Base-by-base conservation (phyloP, 1,140 invertebrate genomes). In the Carcinoscorpius rotundicauda region DNA sequence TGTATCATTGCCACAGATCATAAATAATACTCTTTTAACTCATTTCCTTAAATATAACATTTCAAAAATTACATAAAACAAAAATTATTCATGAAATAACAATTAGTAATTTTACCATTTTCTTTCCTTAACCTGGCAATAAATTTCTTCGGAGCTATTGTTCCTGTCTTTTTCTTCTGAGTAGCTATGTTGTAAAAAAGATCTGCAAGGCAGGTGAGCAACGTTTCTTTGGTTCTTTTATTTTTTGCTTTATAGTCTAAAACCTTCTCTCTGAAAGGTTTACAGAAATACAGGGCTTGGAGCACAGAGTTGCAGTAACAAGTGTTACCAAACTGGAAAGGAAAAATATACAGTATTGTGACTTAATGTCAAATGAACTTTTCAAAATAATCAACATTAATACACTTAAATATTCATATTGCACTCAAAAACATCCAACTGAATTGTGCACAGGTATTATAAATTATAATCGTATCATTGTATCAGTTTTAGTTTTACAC, bases 301-400 rank as follows among this genome's bases (percentile, higher is more conserved):
- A 99, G 82, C 63, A 99, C 97, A 56, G 95, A 98, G 80, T 99
- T 99, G 76, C 94, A 97, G 76, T 99, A 99, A 79, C 97, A 99
- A 6, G 97, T 99, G 80, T 99, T 99, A 64, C 97, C 97, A 85
- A 99, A 99, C 93, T 97, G 80, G 72, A 87, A 86, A 74, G 69
- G 72, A 70, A 67, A 29, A 29, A 29, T 29, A 29, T 29, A 29
- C 29, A 29, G 29, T 29, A 29, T 29, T 29, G 2, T 29, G 29
- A 29, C 29, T 29, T 29, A 29, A 29, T 29, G 29, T 29, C 29
- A 29, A 1, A 29, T 29, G 29, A 29, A 29, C 29, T 29, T 29
- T 29, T 29, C n/a, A 29, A 29, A 29, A 29, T 29, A 29, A 29
- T 29, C 29, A 29, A 29, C 29, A 29, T 29, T 29, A 29, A 29